These are phyloP conservation scores for Lutraria lutraria DNA, from an alignment of 2,888 invertebrate genomes.

Conservation along the genomic window DNA sequence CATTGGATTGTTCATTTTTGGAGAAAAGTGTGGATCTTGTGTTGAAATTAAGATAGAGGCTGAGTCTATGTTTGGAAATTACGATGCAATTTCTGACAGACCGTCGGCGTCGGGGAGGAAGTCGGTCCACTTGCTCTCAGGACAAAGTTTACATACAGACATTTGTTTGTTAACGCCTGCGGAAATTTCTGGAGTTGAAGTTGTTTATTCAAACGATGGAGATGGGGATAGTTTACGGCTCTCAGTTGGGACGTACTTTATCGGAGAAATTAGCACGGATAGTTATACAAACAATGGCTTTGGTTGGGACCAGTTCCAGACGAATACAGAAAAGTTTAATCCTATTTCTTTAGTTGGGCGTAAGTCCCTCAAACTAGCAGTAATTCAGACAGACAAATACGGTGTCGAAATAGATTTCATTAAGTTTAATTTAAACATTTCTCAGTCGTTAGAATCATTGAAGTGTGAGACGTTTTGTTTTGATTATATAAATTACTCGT, in stretches of 20 bases:
- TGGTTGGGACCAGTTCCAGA: slow-evolving; percentile 63
- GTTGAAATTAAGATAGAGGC: slow-evolving; percentile 46
- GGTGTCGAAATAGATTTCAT: slow-evolving; percentile 76
- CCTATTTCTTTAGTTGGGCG: slow-evolving; percentile 44
- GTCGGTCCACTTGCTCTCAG: slow-evolving; percentile 62
- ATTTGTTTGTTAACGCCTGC: slow-evolving; percentile 69
- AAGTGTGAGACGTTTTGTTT: slow-evolving; percentile 73
- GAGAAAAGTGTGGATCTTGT: neutral
- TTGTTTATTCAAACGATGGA: slow-evolving; percentile 74
- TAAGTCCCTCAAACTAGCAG: slow-evolving; percentile 62
- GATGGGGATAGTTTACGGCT: slow-evolving; percentile 59
- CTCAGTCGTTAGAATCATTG: slow-evolving; percentile 61
- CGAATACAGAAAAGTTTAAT: slow-evolving; percentile 33
- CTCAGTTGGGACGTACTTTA: slow-evolving; percentile 56
- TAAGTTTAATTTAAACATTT: slow-evolving; percentile 58
- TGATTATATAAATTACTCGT: slow-evolving; percentile 58
- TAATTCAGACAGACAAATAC: slow-evolving; percentile 64
- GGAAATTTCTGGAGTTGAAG: slow-evolving; percentile 49
- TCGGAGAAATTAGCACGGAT: slow-evolving; percentile 54
- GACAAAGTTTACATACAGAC: slow-evolving; percentile 53
- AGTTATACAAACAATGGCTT: slow-evolving; percentile 46
- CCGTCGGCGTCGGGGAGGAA: slow-evolving; percentile 53
- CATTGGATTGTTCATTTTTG: neutral
- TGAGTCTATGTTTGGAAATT: slow-evolving; percentile 50
- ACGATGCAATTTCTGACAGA: slow-evolving; percentile 34